Conservation (phyloP, 2,888 invertebrate species). For the Platycnemis pennipes region DNA sequence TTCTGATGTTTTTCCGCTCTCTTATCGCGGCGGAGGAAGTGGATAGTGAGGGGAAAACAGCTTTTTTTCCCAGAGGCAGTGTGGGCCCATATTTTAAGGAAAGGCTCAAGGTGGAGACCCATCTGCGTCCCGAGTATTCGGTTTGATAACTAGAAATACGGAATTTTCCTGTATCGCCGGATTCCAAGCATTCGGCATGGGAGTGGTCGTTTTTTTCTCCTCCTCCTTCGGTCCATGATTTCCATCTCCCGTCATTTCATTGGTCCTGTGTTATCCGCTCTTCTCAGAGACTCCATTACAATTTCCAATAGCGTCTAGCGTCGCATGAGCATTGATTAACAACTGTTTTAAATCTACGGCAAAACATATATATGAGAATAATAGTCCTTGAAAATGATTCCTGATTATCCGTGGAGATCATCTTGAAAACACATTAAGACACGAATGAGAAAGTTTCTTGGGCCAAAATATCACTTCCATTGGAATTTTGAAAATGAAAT, state of each 20-base stretch:
- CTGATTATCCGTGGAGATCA: too few relatives aligned
- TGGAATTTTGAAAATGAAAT: too few relatives aligned
- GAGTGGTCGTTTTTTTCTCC: neutral
- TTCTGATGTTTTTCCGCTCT: neutral
- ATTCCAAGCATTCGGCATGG: neutral
- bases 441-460: too few relatives aligned
- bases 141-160: slow-evolving; percentile 9
- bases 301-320: too few relatives aligned
- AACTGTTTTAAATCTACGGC: too few relatives aligned
- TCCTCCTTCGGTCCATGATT: neutral
- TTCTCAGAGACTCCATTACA: neutral
- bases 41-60: neutral
- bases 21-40: neutral
- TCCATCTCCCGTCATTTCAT: too few relatives aligned
- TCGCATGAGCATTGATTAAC: too few relatives aligned
- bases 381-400: too few relatives aligned
- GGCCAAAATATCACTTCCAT: too few relatives aligned
- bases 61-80: neutral
- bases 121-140: neutral
- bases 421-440: too few relatives aligned
- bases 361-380: too few relatives aligned
- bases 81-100: neutral
- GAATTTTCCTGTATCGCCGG: neutral
- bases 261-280: neutral
- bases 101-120: neutral